Conservation (phyloP, 2,797 vertebrate species). For the Falco concolor region DNA sequence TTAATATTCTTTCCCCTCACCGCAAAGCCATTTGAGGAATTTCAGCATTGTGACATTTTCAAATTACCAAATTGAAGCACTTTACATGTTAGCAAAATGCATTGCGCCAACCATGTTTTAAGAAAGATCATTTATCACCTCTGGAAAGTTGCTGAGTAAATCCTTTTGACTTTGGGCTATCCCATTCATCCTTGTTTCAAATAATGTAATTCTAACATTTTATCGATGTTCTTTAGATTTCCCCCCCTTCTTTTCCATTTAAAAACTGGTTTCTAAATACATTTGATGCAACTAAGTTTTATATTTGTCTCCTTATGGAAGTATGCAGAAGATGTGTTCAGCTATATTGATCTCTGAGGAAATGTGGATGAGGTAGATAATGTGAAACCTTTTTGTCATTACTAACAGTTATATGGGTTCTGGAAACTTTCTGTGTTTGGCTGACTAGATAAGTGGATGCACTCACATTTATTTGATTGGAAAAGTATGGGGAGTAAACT, state of each 20-base stretch:
- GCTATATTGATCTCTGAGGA: slow-evolving; percentile 64
- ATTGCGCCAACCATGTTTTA: slow-evolving; percentile 3
- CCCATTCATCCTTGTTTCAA: slow-evolving; percentile 65
- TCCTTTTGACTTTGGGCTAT: slow-evolving; percentile 53
- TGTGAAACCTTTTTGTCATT: slow-evolving; percentile 65
- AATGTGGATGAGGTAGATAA: slow-evolving; percentile 67
- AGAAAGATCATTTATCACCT: slow-evolving; percentile 42
- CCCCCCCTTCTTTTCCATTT: background rate
- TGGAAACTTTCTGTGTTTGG: slow-evolving; percentile 53
- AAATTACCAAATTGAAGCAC: slow-evolving; percentile 30
- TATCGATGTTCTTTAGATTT: slow-evolving; percentile 40
- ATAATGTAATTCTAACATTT: slow-evolving; percentile 50
- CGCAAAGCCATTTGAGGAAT: slow-evolving; percentile 5
- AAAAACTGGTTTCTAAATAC: slow-evolving; percentile 42
- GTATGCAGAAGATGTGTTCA: slow-evolving; percentile 60
- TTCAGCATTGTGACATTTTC: background rate
- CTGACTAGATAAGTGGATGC: slow-evolving; percentile 58
- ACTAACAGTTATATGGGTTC: slow-evolving; percentile 51
- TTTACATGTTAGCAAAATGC: slow-evolving; percentile 50
- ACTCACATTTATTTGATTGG: slow-evolving; percentile 47
- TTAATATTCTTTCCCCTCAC: background rate
- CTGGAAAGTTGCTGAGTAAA: slow-evolving; percentile 58
- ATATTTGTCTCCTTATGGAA: slow-evolving; percentile 52
- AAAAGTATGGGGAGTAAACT: slow-evolving; percentile 34
- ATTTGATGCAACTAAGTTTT: slow-evolving; percentile 48